Base-by-base conservation (phyloP, 2,888 invertebrate species). In the Galeruca laticollis region DNA sequence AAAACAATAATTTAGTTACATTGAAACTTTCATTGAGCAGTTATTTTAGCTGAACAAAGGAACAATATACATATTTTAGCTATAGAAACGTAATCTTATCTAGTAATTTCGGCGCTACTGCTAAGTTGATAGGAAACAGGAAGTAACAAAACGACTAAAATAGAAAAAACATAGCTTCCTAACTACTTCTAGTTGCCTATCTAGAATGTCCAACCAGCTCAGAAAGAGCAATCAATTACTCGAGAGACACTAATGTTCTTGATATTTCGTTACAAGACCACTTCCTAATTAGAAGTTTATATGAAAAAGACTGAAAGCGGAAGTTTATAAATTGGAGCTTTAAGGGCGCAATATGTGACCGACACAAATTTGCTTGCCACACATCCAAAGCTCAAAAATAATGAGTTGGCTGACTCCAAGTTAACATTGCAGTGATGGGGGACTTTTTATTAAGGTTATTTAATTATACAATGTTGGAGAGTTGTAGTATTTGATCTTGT, bases 261-360 rank as follows among this genome's bases (percentile, higher is more conserved):
- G 68, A 59, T 59, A 57, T 63, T 68, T 59, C 62, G 59, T 68
- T 59, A 63, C 68, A 33, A 63, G 52, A 57, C 62, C 68, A 57
- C 59, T 51, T 35, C 43, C 63, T 64, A 64, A 69, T 69, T 69
- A 64, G 64, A 64, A 64, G 64, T 69, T 69, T 63, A 43, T 52
- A 64, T 60, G 31, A 52, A 64, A 40, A 52, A 35, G 33, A 43
- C 60, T 40, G 43, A 63, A 49, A 60, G 15, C 52, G 64, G 47
- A 52, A 64, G 60, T 64, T 60, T 40, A 60, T 69, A 60, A 69
- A 69, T 69, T 51, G 60, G 64, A 51, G 47, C 52, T 18, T 21
- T 54, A 52, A 69, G 31, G 37, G 43, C 43, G 51, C 59, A 62
- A 68, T 63, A 35, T 68, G 68, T 59, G 51, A 63, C 62, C 35